A percentile compares a stretch with the other conserved stretches of the same genome.
These are phyloP conservation scores for Ormyrus thymus DNA, from an alignment of 2,888 invertebrate genomes.

Conservation along the genomic window DNA sequence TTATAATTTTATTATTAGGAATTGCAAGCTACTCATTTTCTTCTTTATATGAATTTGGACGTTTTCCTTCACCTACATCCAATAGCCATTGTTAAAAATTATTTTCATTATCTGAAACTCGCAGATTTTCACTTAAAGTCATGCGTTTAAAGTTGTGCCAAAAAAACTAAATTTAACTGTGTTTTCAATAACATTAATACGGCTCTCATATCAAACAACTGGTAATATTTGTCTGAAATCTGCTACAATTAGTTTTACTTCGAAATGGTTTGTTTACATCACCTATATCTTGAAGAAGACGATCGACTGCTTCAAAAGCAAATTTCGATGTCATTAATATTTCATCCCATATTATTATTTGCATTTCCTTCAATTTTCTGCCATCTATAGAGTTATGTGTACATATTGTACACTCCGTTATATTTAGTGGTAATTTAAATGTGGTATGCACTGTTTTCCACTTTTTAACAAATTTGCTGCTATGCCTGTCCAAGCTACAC, in stretches of 20 bases:
- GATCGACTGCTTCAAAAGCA: background rate
- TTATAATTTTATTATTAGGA: background rate
- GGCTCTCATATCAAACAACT: no score
- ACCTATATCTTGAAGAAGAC: background rate
- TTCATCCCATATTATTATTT: conserved; percentile 14
- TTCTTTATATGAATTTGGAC: background rate
- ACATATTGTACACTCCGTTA: no score
- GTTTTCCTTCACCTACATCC: background rate
- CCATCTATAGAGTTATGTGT: no score
- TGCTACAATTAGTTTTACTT: no score
- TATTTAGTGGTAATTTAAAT: background rate
- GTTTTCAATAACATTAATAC: no score
- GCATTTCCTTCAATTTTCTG: no score
- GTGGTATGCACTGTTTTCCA: background rate
- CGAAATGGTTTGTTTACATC: no score
- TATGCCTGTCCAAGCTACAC: no score
- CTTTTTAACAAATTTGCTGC: background rate
- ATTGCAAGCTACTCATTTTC: background rate
- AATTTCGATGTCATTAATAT: background rate
- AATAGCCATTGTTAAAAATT: conserved; percentile 8
- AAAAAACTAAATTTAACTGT: background rate
- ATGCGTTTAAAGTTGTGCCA: background rate
- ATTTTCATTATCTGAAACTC: background rate
- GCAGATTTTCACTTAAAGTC: background rate
- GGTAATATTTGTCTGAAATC: no score